Evolutionary conservation across 2,113 vertebrate genomes (phyloP), one percentile per base, ranked within the genome.

Genomic region (Triplophysa dalaica): DNA sequence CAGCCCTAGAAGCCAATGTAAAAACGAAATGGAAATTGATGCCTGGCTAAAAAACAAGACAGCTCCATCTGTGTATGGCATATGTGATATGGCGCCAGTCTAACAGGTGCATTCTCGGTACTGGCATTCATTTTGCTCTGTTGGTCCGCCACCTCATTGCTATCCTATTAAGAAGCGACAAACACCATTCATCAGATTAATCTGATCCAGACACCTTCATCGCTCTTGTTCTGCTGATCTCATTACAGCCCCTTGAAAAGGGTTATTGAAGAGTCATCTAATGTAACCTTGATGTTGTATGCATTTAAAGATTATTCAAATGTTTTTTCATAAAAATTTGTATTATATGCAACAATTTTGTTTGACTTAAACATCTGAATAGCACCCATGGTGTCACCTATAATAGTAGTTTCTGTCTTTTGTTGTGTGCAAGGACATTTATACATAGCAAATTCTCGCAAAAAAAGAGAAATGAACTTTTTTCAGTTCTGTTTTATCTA

Each of bases 111-210:
- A 8, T 66, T 64, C 61, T 21, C 56, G 56, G 33, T 7, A 7
- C 33, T 38, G 33, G 33, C 33, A 68, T 56, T 74, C 24, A 63
- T 69, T 79, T 60, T 33, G 38, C 43, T 70, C 56, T 24, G 69
- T 77, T 77, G 56, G 21, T 43, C 45, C 56, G 21, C 66, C 63
- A 79, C 75, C 61, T 76, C 70, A 81, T 79, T 62, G 54, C 24
- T 60, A 38, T 22, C 70, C 21, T 64, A 67, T 82, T 48, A 60
- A 41, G 67, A 76, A 58, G 13, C 8, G 50, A 80, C 63, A 69
- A 61, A 26, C 45, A 64, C 70, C 24, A 86, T 86, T 79, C 60
- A 83, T 86, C 80, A 81, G 54, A 60, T 21, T 84, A 41, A 83
- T 86, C 80, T 80, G 45, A 64, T 21, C 41, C 22, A 70, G 74